Base-by-base conservation (phyloP, 2,113 vertebrate species). In the Nycticebus coucang region DNA sequence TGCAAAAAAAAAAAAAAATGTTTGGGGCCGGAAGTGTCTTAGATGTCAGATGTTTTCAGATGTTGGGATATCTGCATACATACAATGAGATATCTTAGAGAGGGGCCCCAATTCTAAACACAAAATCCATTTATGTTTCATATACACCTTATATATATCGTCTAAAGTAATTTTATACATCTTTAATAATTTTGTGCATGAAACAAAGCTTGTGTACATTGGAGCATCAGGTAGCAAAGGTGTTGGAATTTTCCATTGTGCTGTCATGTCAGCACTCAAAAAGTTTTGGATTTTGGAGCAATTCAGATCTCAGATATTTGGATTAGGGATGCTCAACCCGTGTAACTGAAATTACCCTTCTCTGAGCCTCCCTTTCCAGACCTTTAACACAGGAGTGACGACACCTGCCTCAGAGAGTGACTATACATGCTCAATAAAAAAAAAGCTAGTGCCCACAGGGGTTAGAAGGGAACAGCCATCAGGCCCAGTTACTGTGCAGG, bases 401-500 rank as follows among this genome's bases (percentile, higher is more conserved):
- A 88, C 77, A 17, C 28, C 18, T 7, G 0, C 80, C 81, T 59
- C 9, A 3, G 53, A 26, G 50, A 57, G 41, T 11, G 17, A 33
- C 53, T 75, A 4, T 57, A 72, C 55, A 41, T 13, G 62, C 22
- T 92, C 12, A 9, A 60, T 88, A 89, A 88, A 94, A 89, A 89
- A 94, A 41, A 50, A 83, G 82, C 92, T 97, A 64, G 59, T 15
- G 6, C 24, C 78, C 57, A 17, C 0, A 13, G 72, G 45, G 55
- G 81, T 89, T 87, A 90, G 78, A 33, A 71, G 41, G 53, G 72
- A 90, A 82, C 33, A 69, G 80, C 50, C 83, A 79, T 37, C 83
- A 22, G 45, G n/a, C 45, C 5, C 0, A 28, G 37, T 50, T 37
- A 57, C 68, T 60, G 12, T 7, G 53, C 7, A 19, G 8, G 3